Conservation (phyloP, 2,888 invertebrate species). For the Xanthorhoe spadicearia region DNA sequence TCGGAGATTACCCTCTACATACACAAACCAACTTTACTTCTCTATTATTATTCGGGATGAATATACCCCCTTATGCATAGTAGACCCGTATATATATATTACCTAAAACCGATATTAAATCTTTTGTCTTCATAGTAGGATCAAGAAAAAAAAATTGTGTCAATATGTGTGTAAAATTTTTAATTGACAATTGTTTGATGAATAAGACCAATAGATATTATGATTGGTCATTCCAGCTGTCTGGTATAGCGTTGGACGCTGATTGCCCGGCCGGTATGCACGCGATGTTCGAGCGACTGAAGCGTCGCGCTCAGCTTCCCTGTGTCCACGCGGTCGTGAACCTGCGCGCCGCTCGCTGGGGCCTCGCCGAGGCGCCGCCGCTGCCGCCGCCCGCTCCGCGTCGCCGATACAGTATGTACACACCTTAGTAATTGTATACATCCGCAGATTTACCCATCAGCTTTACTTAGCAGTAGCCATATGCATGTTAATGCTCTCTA, state of each 20-base stretch:
- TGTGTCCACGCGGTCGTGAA: conserved; percentile 72
- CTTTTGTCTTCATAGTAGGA: no score
- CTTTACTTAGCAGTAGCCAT: neutral
- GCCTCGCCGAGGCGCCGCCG: conserved; percentile 67
- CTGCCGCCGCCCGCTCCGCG: conserved; percentile 44
- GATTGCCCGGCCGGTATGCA: conserved; percentile 79
- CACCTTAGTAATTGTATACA: neutral
- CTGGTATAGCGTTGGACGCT: conserved; percentile 81
- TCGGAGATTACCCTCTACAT: no score
- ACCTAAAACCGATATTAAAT: no score
- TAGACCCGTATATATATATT: no score
- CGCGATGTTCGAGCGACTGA: conserved; percentile 77
- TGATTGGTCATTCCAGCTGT: conserved; percentile 59
- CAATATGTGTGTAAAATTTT: no score
- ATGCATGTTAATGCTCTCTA: no score
- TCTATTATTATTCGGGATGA: no score
- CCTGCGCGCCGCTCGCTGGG: conserved; percentile 79
- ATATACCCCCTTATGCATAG: no score
- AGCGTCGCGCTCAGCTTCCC: conserved; percentile 65
- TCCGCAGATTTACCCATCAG: neutral
- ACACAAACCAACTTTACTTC: no score
- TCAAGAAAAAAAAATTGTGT: no score
- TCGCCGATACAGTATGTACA: conserved; percentile 42
- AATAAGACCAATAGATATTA: neutral
- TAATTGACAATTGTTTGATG: neutral